These are phyloP conservation scores for Karalla daura DNA, from an alignment of 2,797 vertebrate species.

Conservation along the genomic window DNA sequence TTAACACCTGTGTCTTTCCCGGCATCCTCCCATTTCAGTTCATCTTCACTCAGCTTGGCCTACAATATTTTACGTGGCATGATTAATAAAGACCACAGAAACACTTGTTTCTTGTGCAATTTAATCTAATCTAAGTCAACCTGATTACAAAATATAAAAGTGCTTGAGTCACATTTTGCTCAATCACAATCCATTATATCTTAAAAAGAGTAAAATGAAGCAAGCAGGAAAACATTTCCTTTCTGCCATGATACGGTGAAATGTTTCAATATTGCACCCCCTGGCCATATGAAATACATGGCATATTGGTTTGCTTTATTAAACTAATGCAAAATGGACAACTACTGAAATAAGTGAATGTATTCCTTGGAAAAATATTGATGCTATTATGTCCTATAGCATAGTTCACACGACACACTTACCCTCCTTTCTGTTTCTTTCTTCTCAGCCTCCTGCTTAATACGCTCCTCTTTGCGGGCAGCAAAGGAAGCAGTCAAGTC, in stretches of 20 bases:
- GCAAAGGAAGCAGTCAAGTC: constrained; percentile 80
- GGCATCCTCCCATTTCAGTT: constrained; percentile 80
- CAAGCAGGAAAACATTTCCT: background rate
- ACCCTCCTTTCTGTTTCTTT: constrained; percentile 85
- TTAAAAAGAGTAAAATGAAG: background rate
- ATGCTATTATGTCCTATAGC: background rate
- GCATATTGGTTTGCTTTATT: background rate
- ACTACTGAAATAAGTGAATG: no score
- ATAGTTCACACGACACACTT: constrained; percentile 18
- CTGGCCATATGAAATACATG: background rate
- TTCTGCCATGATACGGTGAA: background rate
- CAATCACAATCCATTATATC: background rate
- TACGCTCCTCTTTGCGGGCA: constrained; percentile 83
- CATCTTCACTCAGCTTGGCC: constrained; percentile 77
- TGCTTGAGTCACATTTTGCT: background rate
- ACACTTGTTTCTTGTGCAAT: background rate
- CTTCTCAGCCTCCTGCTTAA: constrained; percentile 86
- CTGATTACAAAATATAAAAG: background rate
- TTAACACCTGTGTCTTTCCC: constrained; percentile 26
- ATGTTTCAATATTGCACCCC: background rate
- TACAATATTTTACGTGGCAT: constrained; percentile 24
- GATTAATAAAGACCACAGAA: background rate
- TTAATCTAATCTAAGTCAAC: background rate
- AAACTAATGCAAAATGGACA: no score
- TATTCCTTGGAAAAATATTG: background rate